Evolutionary conservation across 2,888 invertebrate species (phyloP).

Genomic region (Anticlea derivata): DNA sequence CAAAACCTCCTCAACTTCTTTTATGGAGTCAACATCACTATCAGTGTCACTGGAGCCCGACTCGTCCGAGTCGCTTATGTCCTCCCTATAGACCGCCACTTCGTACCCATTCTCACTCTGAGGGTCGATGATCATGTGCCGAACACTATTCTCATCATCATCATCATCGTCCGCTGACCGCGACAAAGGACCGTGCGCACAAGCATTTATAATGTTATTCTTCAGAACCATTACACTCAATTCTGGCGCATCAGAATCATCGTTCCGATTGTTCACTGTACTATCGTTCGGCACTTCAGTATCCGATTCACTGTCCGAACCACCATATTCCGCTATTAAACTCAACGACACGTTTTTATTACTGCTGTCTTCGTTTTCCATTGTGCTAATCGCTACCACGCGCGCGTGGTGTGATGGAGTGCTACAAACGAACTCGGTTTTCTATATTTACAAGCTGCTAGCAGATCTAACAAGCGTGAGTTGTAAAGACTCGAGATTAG

Average conservation of each 20-base stretch:
- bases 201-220: slow-evolving; percentile 79
- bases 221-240: slow-evolving; percentile 79
- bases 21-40: slow-evolving; percentile 74
- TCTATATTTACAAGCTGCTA: slow-evolving; percentile 21
- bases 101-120: slow-evolving; percentile 76
- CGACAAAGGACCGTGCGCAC: slow-evolving; percentile 74
- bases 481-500: slow-evolving; percentile 14
- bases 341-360: slow-evolving; percentile 78
- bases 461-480: slow-evolving; percentile 3
- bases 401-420: slow-evolving; percentile 35
- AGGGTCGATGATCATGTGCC: slow-evolving; percentile 77
- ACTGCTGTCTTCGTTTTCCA: slow-evolving; percentile 75
- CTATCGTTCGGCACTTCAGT: slow-evolving; percentile 47
- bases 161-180: slow-evolving; percentile 39
- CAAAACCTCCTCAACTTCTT: slow-evolving; percentile 70
- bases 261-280: slow-evolving; percentile 52
- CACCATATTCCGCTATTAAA: slow-evolving; percentile 75
- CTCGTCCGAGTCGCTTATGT: slow-evolving; percentile 65
- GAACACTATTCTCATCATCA: slow-evolving; percentile 49
- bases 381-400: slow-evolving; percentile 53
- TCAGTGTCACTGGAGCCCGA: slow-evolving; percentile 69
- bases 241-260: slow-evolving; percentile 69
- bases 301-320: slow-evolving; percentile 76
- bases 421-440: slow-evolving; percentile 28
- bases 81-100: slow-evolving; percentile 72